Conservation (phyloP, 2,888 invertebrate genomes). For the Miltochrista miniata region DNA sequence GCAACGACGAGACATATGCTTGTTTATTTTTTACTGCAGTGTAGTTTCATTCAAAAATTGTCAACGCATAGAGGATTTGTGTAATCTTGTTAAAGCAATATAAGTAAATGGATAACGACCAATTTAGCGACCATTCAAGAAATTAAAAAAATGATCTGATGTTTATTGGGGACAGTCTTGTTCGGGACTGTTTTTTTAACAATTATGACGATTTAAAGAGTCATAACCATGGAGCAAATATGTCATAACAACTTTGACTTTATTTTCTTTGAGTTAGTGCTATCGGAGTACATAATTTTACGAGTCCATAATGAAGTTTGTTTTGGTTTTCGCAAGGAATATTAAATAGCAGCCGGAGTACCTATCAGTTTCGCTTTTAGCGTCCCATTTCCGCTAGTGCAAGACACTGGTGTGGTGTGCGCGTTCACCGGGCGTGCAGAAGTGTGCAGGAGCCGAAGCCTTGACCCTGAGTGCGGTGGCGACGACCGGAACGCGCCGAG, state of each 20-base stretch:
- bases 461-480: conserved; percentile 83
- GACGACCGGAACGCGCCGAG: conserved; percentile 82
- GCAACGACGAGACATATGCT: conserved; percentile 71
- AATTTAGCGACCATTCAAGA: conserved; percentile 63
- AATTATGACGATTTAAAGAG: conserved; percentile 12
- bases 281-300: too few relatives aligned
- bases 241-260: too few relatives aligned
- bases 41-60: conserved; percentile 81
- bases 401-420: conserved; percentile 45
- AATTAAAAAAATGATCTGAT: conserved; percentile 47
- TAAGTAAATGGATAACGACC: conserved; percentile 61
- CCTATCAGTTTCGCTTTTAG: conserved; percentile 73
- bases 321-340: too few relatives aligned
- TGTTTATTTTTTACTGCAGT: conserved; percentile 72
- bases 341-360: conserved; percentile 43
- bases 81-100: conserved; percentile 80
- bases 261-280: too few relatives aligned
- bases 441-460: conserved; percentile 75
- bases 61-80: conserved; percentile 77
- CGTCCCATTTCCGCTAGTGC: conserved; percentile 67
- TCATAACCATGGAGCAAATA: too few relatives aligned
- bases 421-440: conserved; percentile 71
- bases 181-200: conserved; percentile 38
- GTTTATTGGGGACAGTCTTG: conserved; percentile 46
- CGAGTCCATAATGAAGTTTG: too few relatives aligned